These are phyloP conservation scores for Corvus hawaiiensis DNA, from an alignment of 2,113 vertebrate genomes.

Conservation along the genomic window DNA sequence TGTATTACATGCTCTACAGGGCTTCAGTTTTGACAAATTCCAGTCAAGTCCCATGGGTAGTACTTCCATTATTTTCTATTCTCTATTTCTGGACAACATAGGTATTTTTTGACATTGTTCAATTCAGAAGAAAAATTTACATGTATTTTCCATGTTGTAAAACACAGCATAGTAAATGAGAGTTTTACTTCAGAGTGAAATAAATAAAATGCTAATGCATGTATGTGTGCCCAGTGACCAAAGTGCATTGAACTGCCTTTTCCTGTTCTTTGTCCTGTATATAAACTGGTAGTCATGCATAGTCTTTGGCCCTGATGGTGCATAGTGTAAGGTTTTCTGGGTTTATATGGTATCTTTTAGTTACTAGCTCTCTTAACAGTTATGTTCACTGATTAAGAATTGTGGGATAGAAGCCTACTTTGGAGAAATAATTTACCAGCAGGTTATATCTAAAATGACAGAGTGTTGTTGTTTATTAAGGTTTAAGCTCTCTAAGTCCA, in stretches of 20 bases:
- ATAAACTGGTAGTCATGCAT: not conserved
- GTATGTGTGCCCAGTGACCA: not conserved
- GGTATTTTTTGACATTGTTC: not conserved
- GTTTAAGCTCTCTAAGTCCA: not conserved
- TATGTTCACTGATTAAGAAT: not conserved
- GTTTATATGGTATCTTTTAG: not conserved
- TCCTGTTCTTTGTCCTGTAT: not conserved
- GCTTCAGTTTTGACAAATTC: not conserved
- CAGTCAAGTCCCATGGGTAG: not conserved
- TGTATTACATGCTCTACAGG: not conserved
- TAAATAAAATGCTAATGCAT: not conserved
- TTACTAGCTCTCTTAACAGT: not conserved
- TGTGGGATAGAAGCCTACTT: not conserved
- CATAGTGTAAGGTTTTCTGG: not conserved
- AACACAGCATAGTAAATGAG: not conserved
- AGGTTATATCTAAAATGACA: not conserved
- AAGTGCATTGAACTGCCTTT: not conserved
- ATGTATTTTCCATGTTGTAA: not conserved
- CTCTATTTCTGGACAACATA: not conserved
- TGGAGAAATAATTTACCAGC: not conserved
- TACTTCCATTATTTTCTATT: not conserved
- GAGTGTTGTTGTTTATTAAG: not conserved
- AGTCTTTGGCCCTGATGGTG: not conserved
- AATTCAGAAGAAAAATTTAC: not conserved
- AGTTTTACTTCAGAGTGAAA: not conserved